Base-by-base conservation (phyloP, 2,113 vertebrate species). In the Orcinus orca region DNA sequence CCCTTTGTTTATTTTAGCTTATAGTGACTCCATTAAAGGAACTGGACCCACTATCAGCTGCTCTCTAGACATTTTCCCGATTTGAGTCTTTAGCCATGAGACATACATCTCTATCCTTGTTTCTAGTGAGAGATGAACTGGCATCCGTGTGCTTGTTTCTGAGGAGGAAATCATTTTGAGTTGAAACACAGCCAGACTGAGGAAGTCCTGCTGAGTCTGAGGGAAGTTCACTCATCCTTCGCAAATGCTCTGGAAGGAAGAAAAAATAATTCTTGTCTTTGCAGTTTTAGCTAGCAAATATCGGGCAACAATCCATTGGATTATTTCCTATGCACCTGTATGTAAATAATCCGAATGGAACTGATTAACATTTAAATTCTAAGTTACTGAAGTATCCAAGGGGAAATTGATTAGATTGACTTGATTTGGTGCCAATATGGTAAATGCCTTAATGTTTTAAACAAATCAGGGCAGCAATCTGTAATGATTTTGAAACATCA, bases 161-260 rank as follows among this genome's bases (percentile, higher is more conserved):
- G 67, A 33, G 23, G 91, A 97, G 96, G 88, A 97, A 97, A 76
- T 97, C 44, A 97, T 92, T 98, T 63, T 96, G 74, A 95, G 14
- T 77, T 97, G 73, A 84, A 96, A 92, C 88, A 82, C 93, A 98
- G 79, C 71, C 96, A 97, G 79, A 97, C 12, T 89, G 85, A 95
- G 47, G 93, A 98, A 97, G 62, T 73, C 95, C 95, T 90, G 79
- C 29, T 97, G 97, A 93, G 90, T 93, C 96, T 96, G 93, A 97
- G 97, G 95, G 94, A 98, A 98, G 94, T 92, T 96, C 38, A 96
- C 95, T 96, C 44, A 97, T 97, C 92, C 96, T 92, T 92, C 97
- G 71, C 91, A 96, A 98, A 80, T 94, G 91, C 96, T 97, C 73
- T 83, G 86, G 90, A 91, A 93, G 96, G 38, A 96, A 70, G 91